Percentiles rank a stretch among this genome's conserved stretches.
Conservation (phyloP, 2,888 invertebrate genomes). For the Clitarchus hookeri region DNA sequence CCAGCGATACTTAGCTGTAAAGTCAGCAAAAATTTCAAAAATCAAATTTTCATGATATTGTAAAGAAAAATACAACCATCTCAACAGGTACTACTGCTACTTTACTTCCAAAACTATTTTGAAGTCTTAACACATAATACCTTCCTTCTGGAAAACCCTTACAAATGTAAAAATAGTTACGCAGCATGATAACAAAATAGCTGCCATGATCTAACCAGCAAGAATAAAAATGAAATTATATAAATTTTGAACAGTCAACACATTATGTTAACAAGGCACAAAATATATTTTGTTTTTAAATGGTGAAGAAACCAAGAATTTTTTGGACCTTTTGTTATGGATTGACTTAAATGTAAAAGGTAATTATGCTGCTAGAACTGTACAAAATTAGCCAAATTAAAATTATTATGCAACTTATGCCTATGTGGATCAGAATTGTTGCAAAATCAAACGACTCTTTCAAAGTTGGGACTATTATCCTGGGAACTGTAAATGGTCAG, state of each 20-base stretch:
- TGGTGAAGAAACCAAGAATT: not conserved
- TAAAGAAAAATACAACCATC: not conserved
- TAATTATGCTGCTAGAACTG: no score
- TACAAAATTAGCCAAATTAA: no score
- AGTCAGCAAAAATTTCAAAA: not conserved
- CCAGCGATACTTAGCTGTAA: not conserved
- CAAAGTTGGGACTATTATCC: no score
- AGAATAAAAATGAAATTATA: not conserved
- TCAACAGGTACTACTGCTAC: not conserved
- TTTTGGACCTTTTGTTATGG: not conserved
- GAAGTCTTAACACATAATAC: not conserved
- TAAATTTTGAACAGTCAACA: not conserved
- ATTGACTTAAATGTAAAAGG: no score
- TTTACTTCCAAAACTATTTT: not conserved
- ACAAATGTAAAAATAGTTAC: not conserved
- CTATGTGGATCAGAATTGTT: no score
- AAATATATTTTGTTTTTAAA: not conserved
- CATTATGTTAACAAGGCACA: not conserved
- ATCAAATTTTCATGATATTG: not conserved
- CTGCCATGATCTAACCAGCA: not conserved
- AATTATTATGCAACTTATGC: no score
- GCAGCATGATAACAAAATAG: not conserved
- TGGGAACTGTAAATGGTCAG: no score
- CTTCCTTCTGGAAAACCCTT: not conserved
- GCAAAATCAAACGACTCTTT: no score